Evolutionary conservation across 2,888 invertebrate genomes (phyloP).

Genomic region (Nipponacmea schrenckii): DNA sequence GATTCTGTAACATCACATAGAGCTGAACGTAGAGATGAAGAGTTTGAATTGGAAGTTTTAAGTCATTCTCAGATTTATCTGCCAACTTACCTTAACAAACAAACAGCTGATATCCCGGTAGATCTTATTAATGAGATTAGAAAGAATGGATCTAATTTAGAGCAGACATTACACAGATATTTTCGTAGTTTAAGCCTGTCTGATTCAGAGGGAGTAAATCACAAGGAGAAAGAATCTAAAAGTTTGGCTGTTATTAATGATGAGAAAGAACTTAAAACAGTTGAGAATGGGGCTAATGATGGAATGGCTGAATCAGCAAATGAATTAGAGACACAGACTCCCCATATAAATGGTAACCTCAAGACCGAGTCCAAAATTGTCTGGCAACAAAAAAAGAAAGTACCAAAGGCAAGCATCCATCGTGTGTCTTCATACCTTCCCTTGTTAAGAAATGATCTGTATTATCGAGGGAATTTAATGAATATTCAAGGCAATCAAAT

Average conservation of each 20-base stretch:
- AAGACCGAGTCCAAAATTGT: conserved; percentile 18
- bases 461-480: conserved; percentile 62
- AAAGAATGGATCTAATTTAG: conserved; percentile 35
- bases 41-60: conserved; percentile 33
- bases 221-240: conserved; percentile 6
- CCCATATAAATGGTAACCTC: conserved; percentile 1
- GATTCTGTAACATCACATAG: conserved; percentile 30
- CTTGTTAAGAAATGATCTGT: conserved; percentile 62
- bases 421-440: conserved; percentile 40
- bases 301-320: neutral
- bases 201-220: neutral
- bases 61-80: conserved; percentile 80
- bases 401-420: conserved; percentile 19
- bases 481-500: conserved; percentile 31
- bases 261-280: conserved; percentile 19
- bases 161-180: conserved; percentile 20
- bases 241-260: conserved; percentile 25
- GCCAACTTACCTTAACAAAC: conserved; percentile 78
- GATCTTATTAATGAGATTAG: conserved; percentile 43
- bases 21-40: conserved; percentile 28
- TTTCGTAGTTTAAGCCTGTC: conserved; percentile 15
- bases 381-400: conserved; percentile 25
- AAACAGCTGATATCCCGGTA: conserved; percentile 36
- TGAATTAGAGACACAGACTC: neutral
- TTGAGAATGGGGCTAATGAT: neutral